These are phyloP conservation scores for Botia almorhae DNA, from an alignment of 2,797 vertebrate species.

Conservation along the genomic window DNA sequence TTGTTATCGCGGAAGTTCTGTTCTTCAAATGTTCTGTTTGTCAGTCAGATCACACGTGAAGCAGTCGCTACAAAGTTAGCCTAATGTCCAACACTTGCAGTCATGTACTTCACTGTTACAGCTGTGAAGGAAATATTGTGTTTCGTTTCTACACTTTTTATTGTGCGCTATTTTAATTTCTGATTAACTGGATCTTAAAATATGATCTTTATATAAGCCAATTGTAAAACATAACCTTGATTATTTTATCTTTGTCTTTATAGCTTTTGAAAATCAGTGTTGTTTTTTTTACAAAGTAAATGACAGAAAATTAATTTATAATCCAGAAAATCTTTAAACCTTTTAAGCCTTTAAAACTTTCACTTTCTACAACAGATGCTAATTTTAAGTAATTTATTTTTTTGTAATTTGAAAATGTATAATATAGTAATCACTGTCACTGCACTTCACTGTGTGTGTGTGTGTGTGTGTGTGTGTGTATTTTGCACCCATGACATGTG, in stretches of 20 bases:
- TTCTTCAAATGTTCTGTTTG: conserved; percentile 18
- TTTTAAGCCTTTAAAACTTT: no score
- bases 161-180: not conserved
- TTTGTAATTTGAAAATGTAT: no score
- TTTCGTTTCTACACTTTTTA: no score
- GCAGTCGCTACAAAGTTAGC: not conserved
- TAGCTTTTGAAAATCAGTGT: not conserved
- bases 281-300: not conserved
- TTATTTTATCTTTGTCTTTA: not conserved
- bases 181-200: not conserved
- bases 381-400: no score
- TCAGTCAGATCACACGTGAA: conserved; percentile 9
- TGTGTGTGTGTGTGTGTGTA: no score
- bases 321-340: not conserved
- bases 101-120: not conserved
- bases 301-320: not conserved
- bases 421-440: no score
- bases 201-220: no score
- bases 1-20: no score
- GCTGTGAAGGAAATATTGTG: not conserved
- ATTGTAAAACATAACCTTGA: no score
- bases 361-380: not conserved
- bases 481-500: not conserved
- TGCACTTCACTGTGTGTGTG: no score
- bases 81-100: not conserved